Conservation (phyloP, 1,140 invertebrate species). For the Ruditapes philippinarum region DNA sequence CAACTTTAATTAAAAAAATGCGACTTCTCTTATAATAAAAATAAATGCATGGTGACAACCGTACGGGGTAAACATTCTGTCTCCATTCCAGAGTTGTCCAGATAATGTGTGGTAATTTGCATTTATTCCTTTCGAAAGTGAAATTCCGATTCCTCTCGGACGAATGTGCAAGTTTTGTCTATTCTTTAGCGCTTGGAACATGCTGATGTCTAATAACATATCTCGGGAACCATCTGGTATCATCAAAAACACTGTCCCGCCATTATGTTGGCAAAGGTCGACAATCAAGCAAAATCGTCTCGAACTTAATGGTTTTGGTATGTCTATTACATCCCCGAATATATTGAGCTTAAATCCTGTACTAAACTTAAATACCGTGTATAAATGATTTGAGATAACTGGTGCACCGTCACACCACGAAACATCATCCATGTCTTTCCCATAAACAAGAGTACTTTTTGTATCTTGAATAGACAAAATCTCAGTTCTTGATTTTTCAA, state of each 20-base stretch:
- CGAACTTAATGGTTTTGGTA: neutral
- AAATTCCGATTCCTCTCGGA: neutral
- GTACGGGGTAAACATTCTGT: neutral
- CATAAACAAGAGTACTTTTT: constrained; percentile 1
- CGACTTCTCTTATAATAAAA: too few species aligned
- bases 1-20: too few species aligned
- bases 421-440: constrained; percentile 9
- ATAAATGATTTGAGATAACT: neutral
- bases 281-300: constrained; percentile 41
- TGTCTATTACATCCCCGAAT: neutral
- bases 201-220: neutral
- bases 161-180: neutral
- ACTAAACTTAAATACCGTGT: constrained; percentile 33
- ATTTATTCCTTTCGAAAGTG: neutral
- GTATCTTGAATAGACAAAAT: neutral
- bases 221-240: constrained; percentile 27
- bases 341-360: constrained; percentile 4
- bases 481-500: neutral
- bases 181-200: neutral
- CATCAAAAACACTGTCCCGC: constrained; percentile 41
- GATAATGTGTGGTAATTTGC: neutral
- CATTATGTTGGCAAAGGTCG: constrained; percentile 35
- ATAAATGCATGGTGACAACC: neutral
- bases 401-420: constrained; percentile 13
- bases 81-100: neutral